phyloP scores from a whole-genome alignment of 2,113 vertebrate genomes.

The human region GRCh38 chr1:108087501-108088000 shows the following conservation, averaged over 20 bases:
- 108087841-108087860: neutral
- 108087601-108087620: neutral
- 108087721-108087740: neutral
- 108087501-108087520: neutral
- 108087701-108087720: neutral
- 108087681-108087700: neutral
- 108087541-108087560: neutral
- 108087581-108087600: neutral
- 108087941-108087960: neutral
- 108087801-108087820: neutral
- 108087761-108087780: neutral
- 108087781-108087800: neutral
- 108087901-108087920: neutral
- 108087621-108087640: neutral
- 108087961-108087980: neutral
- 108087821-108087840: neutral
- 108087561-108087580: neutral
- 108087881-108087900: neutral
- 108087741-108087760: conserved; percentile 6
- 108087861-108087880: neutral
- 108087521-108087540: neutral
- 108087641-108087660: neutral
- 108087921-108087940: neutral
- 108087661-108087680: neutral
- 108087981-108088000: neutral